Conservation (phyloP, 1,140 invertebrate species). For the Leptinotarsa defecta region DNA sequence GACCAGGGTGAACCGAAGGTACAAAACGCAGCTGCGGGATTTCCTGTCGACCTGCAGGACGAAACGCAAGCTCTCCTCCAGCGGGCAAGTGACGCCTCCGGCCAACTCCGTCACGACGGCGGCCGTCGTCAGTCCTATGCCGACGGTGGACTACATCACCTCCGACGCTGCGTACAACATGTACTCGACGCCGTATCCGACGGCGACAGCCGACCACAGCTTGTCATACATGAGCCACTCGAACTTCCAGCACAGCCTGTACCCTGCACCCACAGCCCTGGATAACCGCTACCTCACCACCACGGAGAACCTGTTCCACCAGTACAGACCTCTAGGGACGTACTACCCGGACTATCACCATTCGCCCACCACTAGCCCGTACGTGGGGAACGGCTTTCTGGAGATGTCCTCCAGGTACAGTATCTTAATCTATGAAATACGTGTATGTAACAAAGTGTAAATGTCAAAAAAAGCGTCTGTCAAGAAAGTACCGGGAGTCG, state of each 20-base stretch:
- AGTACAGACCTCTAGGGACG: slow-evolving; percentile 77
- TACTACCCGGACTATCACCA: slow-evolving; percentile 82
- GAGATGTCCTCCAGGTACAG: slow-evolving; percentile 62
- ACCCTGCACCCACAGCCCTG: slow-evolving; percentile 68
- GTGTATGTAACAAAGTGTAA: no score
- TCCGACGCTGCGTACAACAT: slow-evolving; percentile 77
- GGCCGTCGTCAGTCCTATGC: slow-evolving; percentile 54
- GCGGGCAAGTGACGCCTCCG: slow-evolving; percentile 52
- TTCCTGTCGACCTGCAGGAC: slow-evolving; percentile 90
- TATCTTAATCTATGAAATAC: no score
- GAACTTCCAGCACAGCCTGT: slow-evolving; percentile 73
- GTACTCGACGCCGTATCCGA: slow-evolving; percentile 79
- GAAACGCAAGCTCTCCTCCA: slow-evolving; percentile 77
- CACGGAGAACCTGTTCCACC: slow-evolving; percentile 84
- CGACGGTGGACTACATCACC: slow-evolving; percentile 68
- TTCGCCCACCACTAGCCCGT: slow-evolving; percentile 62
- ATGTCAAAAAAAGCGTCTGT: no score
- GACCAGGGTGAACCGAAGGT: slow-evolving; percentile 80
- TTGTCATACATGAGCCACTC: slow-evolving; percentile 75
- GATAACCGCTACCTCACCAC: slow-evolving; percentile 76
- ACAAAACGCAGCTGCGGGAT: slow-evolving; percentile 90
- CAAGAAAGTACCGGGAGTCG: no score
- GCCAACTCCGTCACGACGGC: slow-evolving; percentile 47
- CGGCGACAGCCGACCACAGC: slow-evolving; percentile 67
- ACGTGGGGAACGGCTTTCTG: slow-evolving; percentile 80